These are phyloP conservation scores for Baccha elongata DNA, from an alignment of 2,888 invertebrate genomes.

Conservation along the genomic window DNA sequence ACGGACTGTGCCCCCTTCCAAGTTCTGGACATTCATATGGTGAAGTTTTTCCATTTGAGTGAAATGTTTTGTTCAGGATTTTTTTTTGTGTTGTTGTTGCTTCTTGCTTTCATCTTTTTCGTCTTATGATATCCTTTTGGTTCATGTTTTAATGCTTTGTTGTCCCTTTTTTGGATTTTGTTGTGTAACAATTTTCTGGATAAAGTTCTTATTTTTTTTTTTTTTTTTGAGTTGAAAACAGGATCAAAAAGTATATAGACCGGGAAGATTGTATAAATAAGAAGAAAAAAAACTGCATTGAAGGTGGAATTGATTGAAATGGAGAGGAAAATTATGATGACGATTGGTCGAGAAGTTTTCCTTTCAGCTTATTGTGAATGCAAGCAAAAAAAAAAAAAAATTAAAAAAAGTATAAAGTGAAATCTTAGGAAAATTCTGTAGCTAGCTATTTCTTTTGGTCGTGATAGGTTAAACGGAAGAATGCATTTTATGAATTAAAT, in stretches of 20 bases:
- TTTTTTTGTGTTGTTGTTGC: no score
- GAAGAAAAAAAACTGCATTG: slow-evolving; percentile 15
- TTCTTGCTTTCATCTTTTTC: no score
- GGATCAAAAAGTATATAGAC: neutral
- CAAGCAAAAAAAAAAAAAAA: neutral
- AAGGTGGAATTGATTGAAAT: slow-evolving; percentile 71
- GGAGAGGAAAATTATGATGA: slow-evolving; percentile 72
- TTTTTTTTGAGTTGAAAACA: slow-evolving; percentile 9
- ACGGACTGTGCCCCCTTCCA: slow-evolving; percentile 23
- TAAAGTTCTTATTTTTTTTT: slow-evolving; percentile 48
- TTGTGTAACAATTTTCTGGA: slow-evolving; percentile 42
- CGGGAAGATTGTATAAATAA: neutral
- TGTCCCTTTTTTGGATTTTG: slow-evolving; percentile 34
- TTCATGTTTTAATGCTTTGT: slow-evolving; percentile 10
- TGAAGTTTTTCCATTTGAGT: slow-evolving; percentile 71
- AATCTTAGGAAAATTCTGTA: neutral
- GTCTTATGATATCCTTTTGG: slow-evolving; percentile 23
- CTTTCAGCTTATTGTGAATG: slow-evolving; percentile 51
- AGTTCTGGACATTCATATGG: slow-evolving; percentile 68
- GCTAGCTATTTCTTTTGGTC: slow-evolving; percentile 1
- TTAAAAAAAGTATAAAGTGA: slow-evolving; percentile 3
- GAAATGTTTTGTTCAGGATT: slow-evolving; percentile 65
- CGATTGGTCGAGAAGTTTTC: slow-evolving; percentile 67
- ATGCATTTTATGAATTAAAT: slow-evolving; percentile 44
- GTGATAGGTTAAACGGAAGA: slow-evolving; percentile 58